These are phyloP conservation scores for Colletes latitarsis DNA, from an alignment of 1,140 invertebrate genomes.

Conservation along the genomic window DNA sequence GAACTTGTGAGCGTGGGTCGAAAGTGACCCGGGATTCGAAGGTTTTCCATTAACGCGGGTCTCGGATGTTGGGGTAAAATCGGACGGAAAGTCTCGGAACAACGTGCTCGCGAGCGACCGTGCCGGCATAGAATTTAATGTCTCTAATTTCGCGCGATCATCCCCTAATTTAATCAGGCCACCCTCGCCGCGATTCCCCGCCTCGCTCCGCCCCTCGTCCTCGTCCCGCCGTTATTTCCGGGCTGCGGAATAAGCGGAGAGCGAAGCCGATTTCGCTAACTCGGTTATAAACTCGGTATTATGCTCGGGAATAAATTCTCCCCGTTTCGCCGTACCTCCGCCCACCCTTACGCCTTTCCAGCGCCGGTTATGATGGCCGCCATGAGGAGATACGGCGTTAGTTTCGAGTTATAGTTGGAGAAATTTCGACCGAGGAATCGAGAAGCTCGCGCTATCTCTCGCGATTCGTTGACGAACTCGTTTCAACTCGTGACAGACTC, in stretches of 20 bases:
- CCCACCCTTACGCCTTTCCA: slow-evolving; percentile 21
- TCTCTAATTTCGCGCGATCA: slow-evolving; percentile 78
- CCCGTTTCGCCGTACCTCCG: slow-evolving; percentile 38
- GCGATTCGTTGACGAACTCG: no score
- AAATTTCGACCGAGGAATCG: no score
- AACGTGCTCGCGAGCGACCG: slow-evolving; percentile 5
- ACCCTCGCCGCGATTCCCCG: slow-evolving; percentile 44
- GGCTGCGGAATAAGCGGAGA: slow-evolving; percentile 51
- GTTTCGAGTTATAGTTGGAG: neutral
- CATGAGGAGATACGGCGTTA: slow-evolving; percentile 71
- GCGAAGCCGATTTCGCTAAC: slow-evolving; percentile 74
- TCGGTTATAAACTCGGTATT: slow-evolving; percentile 79
- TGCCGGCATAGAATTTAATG: slow-evolving; percentile 71
- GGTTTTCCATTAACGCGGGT: neutral
- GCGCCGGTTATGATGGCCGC: slow-evolving; percentile 71
- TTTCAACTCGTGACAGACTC: no score
- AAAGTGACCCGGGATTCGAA: neutral
- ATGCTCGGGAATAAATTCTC: slow-evolving; percentile 59
- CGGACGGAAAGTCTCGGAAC: slow-evolving; percentile 13
- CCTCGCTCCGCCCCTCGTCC: slow-evolving; percentile 50
- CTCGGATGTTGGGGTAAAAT: neutral
- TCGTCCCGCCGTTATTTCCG: slow-evolving; percentile 58
- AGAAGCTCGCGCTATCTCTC: no score
- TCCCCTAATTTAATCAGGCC: slow-evolving; percentile 78
- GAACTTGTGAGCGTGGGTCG: no score